A percentile compares a stretch with the other conserved stretches of the same genome.
Conservation (phyloP, 2,888 invertebrate genomes). For the Acronicta leporina region DNA sequence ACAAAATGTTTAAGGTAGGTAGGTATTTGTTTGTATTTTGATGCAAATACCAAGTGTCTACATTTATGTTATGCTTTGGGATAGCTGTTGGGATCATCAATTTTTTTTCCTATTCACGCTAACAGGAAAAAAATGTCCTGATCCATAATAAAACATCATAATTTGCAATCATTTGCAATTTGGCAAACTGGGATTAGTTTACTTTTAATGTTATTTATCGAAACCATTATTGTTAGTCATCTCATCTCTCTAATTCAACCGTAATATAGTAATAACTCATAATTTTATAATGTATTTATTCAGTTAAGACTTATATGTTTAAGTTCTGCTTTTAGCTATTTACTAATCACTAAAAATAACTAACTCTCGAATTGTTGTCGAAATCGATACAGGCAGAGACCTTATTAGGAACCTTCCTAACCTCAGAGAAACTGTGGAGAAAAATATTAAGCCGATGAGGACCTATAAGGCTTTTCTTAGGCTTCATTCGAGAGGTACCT, state of each 20-base stretch:
- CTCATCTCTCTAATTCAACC: neutral
- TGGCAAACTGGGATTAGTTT: too few species aligned
- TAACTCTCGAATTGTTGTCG: conserved; percentile 20
- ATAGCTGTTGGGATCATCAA: too few species aligned
- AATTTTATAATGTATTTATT: conserved; percentile 1
- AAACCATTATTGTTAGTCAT: neutral
- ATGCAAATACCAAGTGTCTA: too few species aligned
- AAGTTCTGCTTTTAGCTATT: conserved; percentile 31
- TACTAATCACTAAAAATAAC: conserved; percentile 16
- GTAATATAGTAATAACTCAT: neutral
- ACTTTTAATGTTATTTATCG: too few species aligned
- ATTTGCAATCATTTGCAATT: too few species aligned
- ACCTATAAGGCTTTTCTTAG: conserved; percentile 1
- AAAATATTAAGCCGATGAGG: conserved; percentile 1
- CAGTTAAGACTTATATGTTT: neutral
- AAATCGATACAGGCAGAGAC: conserved; percentile 13
- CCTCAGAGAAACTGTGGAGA: neutral
- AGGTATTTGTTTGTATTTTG: too few species aligned
- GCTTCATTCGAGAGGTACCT: conserved; percentile 7
- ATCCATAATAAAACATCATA: too few species aligned
- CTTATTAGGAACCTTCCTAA: neutral
- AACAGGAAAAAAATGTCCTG: too few species aligned
- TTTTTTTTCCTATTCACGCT: too few species aligned
- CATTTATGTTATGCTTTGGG: too few species aligned
- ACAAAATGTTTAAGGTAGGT: too few species aligned